Conservation (phyloP, 2,113 vertebrate species). For the Chaetodon auriga region DNA sequence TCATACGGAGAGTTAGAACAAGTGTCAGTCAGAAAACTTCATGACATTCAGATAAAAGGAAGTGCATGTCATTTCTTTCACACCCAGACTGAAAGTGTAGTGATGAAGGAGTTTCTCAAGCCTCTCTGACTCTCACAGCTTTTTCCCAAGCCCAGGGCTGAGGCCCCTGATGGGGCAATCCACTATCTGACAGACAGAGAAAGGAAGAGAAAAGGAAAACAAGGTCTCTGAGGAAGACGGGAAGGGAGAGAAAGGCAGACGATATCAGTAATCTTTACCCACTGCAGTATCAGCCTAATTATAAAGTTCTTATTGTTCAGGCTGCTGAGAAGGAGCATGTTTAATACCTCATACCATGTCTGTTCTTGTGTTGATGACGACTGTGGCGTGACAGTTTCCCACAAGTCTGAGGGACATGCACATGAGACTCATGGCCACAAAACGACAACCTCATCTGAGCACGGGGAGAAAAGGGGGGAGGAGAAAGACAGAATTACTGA, state of each 20-base stretch:
- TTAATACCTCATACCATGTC: slow-evolving; percentile 20
- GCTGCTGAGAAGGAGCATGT: slow-evolving; percentile 26
- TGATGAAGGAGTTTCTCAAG: slow-evolving; percentile 68
- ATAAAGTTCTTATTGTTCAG: slow-evolving; percentile 43
- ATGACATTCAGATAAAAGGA: slow-evolving; percentile 70
- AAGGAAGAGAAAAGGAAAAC: slow-evolving; percentile 42
- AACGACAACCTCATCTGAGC: slow-evolving; percentile 17
- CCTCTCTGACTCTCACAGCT: slow-evolving; percentile 62
- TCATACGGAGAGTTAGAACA: slow-evolving; percentile 14
- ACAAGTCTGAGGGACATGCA: slow-evolving; percentile 31
- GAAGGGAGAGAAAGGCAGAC: slow-evolving; percentile 38
- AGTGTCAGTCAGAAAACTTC: slow-evolving; percentile 25
- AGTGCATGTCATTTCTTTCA: slow-evolving; percentile 67
- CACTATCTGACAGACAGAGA: slow-evolving; percentile 58
- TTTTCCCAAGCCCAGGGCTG: slow-evolving; percentile 64
- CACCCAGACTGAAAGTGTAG: slow-evolving; percentile 53
- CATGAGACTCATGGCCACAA: slow-evolving; percentile 14
- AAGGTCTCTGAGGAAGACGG: slow-evolving; percentile 48
- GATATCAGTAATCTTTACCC: slow-evolving; percentile 69
- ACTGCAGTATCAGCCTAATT: slow-evolving; percentile 53
- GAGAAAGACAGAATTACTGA: slow-evolving; percentile 7
- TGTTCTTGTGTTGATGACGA: slow-evolving; percentile 29
- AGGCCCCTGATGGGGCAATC: slow-evolving; percentile 64
- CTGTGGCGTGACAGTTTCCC: slow-evolving; percentile 22
- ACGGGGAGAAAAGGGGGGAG: not conserved